Evolutionary conservation across 92 coral and sea anemone species (phyloP).

Genomic region (Siderastrea radians): DNA sequence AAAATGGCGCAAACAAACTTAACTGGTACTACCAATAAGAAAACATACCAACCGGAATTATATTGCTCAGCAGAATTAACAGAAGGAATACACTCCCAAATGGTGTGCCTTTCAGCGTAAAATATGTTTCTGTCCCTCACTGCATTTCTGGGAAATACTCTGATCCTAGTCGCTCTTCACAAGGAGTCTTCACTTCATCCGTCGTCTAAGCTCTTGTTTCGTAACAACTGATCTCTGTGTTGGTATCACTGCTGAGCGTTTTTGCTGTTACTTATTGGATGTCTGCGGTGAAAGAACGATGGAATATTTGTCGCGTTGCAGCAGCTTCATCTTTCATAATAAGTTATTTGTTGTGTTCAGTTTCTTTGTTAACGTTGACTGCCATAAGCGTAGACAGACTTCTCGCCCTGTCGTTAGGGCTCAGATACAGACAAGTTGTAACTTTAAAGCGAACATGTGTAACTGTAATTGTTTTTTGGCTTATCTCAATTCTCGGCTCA

Average conservation of each 20-base stretch:
- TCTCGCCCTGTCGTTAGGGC: conserved; percentile 8
- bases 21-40: too few species aligned
- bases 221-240: conserved; percentile 17
- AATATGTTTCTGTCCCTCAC: not conserved
- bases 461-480: not conserved
- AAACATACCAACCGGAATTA: too few species aligned
- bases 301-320: not conserved
- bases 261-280: not conserved
- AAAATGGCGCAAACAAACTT: too few species aligned
- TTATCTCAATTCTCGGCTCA: conserved; percentile 4
- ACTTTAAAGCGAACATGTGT: conserved; percentile 1
- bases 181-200: conserved; percentile 12
- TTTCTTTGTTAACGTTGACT: conserved; percentile 8
- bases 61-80: too few species aligned
- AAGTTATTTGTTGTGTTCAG: not conserved
- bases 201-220: conserved; percentile 24
- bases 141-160: conserved; percentile 9
- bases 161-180: conserved; percentile 24
- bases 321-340: not conserved
- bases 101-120: not conserved
- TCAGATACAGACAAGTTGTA: conserved; percentile 24
- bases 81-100: too few species aligned
- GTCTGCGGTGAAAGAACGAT: not conserved
- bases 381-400: conserved; percentile 27
- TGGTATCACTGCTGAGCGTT: conserved; percentile 7